Evolutionary conservation across 2,797 vertebrate species (phyloP).

Genomic region (Margarornis squamiger): DNA sequence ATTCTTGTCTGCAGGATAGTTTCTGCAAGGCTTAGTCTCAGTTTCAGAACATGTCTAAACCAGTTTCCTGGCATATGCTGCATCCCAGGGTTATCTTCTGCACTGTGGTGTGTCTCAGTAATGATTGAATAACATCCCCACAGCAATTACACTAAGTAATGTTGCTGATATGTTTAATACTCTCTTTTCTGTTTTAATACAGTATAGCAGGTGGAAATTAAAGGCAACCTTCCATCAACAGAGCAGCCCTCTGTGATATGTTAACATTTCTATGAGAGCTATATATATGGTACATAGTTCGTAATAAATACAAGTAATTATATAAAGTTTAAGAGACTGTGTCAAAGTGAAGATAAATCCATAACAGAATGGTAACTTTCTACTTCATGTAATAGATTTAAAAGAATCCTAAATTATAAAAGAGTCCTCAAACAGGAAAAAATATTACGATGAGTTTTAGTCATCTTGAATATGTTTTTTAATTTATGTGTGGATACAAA

Average conservation of each 20-base stretch:
- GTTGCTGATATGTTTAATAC: background rate
- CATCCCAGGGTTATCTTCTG: background rate
- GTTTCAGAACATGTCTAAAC: background rate
- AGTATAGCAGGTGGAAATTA: background rate
- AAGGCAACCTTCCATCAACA: background rate
- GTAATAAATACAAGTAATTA: background rate
- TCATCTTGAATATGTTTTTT: background rate
- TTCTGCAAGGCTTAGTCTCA: background rate
- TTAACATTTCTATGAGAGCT: background rate
- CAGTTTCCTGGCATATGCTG: background rate
- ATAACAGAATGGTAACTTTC: background rate
- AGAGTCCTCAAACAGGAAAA: background rate
- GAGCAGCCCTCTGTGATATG: background rate
- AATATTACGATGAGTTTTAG: background rate
- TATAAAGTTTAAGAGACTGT: background rate
- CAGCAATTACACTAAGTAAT: background rate
- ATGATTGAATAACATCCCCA: background rate
- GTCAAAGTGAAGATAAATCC: background rate
- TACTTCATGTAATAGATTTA: background rate
- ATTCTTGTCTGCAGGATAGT: background rate
- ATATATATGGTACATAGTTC: background rate
- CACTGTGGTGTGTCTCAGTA: background rate
- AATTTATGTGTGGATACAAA: background rate
- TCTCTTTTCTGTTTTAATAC: background rate
- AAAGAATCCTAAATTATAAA: background rate